Evolutionary conservation across 2,888 invertebrate genomes (phyloP).

Genomic region (Azorinus chamasolen): DNA sequence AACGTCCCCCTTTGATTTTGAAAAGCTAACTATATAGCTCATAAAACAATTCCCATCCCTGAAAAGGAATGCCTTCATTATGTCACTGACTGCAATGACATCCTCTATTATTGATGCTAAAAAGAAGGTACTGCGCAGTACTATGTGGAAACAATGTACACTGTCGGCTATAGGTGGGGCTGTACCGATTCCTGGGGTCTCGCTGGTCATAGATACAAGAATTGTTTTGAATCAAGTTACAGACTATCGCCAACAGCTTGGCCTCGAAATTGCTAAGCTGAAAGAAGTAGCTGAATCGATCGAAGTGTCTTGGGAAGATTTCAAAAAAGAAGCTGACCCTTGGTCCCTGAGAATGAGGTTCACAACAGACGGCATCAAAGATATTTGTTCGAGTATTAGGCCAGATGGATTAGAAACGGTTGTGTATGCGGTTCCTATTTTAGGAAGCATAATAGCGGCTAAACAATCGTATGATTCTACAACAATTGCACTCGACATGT

Average conservation of each 20-base stretch:
- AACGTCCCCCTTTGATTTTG: not conserved
- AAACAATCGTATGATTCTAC: not conserved
- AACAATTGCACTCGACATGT: not conserved
- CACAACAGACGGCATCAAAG: no score
- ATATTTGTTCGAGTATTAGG: not conserved
- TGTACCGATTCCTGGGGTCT: slow-evolving; percentile 12
- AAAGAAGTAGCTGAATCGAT: no score
- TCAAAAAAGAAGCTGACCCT: no score
- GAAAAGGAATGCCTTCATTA: slow-evolving; percentile 12
- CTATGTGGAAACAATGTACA: not conserved
- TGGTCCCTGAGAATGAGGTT: no score
- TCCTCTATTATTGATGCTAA: slow-evolving; percentile 4
- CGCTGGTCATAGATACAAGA: not conserved
- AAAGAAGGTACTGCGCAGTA: not conserved
- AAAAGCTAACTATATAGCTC: not conserved
- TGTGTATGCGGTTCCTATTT: not conserved
- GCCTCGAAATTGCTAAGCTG: slow-evolving; percentile 4
- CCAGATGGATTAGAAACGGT: not conserved
- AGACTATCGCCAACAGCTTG: slow-evolving; percentile 30
- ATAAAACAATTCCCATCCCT: not conserved
- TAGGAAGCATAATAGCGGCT: not conserved
- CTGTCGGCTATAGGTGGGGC: slow-evolving; percentile 8
- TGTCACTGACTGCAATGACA: not conserved
- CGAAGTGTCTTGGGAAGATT: no score
- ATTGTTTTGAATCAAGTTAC: not conserved